Evolutionary conservation across 1,140 invertebrate species (phyloP).

Genomic region (Rhyzopertha dominica): DNA sequence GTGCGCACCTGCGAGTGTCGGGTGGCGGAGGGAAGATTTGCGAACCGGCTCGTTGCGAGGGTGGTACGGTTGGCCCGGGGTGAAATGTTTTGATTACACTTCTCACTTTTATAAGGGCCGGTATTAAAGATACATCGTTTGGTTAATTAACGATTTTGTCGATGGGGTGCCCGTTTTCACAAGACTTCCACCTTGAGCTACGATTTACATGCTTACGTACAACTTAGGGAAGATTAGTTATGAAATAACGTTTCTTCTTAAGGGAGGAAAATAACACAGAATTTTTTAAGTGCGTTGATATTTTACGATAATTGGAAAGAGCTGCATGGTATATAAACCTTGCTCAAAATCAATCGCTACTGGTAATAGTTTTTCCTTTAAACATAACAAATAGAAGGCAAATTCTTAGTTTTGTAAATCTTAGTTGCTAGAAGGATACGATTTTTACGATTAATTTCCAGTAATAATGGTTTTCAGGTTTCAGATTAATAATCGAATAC

Average conservation of each 20-base stretch:
- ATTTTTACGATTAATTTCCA: too few relatives aligned
- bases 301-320: too few relatives aligned
- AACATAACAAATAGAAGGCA: too few relatives aligned
- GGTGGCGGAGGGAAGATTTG: conserved; percentile 2
- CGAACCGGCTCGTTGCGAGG: conserved; percentile 8
- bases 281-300: too few relatives aligned
- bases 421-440: too few relatives aligned
- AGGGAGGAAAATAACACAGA: too few relatives aligned
- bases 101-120: conserved; percentile 26
- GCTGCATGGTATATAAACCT: too few relatives aligned
- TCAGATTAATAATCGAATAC: too few relatives aligned
- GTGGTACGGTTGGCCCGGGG: conserved; percentile 16
- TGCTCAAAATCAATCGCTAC: too few relatives aligned
- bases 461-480: too few relatives aligned
- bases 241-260: background rate
- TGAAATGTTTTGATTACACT: conserved; percentile 28
- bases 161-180: conserved; percentile 25
- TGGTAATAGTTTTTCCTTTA: too few relatives aligned
- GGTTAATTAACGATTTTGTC: conserved; percentile 24
- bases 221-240: background rate
- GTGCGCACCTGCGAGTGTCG: conserved; percentile 13
- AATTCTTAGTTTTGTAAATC: too few relatives aligned
- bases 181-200: background rate
- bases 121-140: conserved; percentile 24
- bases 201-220: background rate